Conservation (phyloP, 2,113 vertebrate genomes). For the Murina feae region DNA sequence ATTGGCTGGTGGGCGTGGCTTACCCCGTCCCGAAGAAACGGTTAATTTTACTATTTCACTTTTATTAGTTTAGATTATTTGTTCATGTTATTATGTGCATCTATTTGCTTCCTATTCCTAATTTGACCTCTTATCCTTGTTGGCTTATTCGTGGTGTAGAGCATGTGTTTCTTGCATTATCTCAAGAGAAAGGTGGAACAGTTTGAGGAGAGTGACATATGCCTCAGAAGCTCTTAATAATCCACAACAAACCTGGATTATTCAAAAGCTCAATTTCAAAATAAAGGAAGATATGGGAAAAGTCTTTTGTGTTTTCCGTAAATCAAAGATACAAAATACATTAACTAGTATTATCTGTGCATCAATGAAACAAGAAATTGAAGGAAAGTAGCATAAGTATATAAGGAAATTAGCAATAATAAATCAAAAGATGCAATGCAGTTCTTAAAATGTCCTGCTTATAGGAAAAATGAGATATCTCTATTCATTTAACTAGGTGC, state of each 20-base stretch:
- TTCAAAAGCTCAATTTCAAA: neutral
- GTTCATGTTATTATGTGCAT: neutral
- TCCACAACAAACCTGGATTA: neutral
- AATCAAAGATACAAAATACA: neutral
- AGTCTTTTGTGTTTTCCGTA: neutral
- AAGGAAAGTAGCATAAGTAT: neutral
- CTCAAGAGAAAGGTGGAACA: neutral
- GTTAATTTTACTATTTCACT: too few species aligned
- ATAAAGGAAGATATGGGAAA: neutral
- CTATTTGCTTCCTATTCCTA: neutral
- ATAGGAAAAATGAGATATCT: neutral
- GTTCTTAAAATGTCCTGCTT: neutral
- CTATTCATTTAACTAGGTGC: neutral
- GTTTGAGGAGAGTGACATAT: neutral
- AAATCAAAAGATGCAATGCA: neutral
- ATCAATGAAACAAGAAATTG: neutral
- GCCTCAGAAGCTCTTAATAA: neutral
- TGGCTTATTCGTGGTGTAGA: neutral
- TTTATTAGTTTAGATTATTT: neutral
- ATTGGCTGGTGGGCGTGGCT: too few species aligned
- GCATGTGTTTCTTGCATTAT: neutral
- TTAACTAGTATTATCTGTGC: neutral
- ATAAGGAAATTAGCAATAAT: neutral
- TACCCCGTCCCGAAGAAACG: too few species aligned
- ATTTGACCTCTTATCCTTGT: neutral